These are phyloP conservation scores for Psephotus haematonotus DNA, from an alignment of 2,113 vertebrate species.

Conservation along the genomic window DNA sequence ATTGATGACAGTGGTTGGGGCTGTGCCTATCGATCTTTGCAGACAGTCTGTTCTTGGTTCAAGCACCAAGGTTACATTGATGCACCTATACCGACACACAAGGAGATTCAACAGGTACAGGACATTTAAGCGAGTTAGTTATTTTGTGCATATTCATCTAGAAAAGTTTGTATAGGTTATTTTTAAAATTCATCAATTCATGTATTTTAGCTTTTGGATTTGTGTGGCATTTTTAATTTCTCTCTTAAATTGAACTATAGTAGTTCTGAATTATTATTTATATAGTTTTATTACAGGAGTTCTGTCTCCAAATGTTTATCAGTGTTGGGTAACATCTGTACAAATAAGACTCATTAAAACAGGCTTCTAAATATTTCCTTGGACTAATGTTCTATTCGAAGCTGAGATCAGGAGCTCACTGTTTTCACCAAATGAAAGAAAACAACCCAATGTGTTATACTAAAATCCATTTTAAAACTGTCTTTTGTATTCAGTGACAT, in stretches of 20 bases:
- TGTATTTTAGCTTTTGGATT: not conserved
- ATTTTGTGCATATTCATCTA: not conserved
- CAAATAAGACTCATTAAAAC: not conserved
- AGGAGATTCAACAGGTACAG: slow-evolving; percentile 91
- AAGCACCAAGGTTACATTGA: slow-evolving; percentile 88
- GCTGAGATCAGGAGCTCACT: not conserved
- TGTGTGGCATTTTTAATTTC: not conserved
- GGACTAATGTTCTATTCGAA: not conserved
- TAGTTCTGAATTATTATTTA: not conserved
- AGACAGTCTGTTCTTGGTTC: slow-evolving; percentile 98
- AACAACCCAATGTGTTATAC: not conserved
- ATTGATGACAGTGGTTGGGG: slow-evolving; percentile 94
- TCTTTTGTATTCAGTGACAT: not conserved
- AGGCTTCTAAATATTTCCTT: not conserved
- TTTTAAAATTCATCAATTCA: not conserved
- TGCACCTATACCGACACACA: slow-evolving; percentile 85
- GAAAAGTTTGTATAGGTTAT: not conserved
- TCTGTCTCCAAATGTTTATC: not conserved
- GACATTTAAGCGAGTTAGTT: not conserved
- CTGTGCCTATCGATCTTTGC: slow-evolving; percentile 94
- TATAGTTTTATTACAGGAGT: not conserved
- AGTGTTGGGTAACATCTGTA: not conserved
- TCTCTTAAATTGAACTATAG: not conserved
- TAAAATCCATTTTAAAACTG: not conserved
- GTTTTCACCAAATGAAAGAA: not conserved